phyloP scores from a whole-genome alignment of 2,797 vertebrate genomes.

The Scomberomorus guttatus region DNA sequence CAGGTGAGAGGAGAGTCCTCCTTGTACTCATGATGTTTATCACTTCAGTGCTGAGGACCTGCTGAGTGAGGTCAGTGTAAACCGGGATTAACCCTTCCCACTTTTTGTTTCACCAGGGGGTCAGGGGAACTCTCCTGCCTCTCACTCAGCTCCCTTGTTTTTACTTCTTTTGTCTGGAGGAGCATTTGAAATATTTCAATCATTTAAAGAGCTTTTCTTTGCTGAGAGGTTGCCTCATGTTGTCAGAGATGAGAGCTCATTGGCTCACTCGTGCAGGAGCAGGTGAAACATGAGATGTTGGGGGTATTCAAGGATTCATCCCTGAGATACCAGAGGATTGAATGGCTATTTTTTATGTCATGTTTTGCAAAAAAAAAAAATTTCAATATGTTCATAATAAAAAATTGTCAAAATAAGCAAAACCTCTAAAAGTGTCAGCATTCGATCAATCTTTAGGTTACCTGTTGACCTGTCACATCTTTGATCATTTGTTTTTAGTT shows the following conservation, averaged over 20 bases:
- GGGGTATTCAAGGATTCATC: constrained; percentile 35
- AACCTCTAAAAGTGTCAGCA: background rate
- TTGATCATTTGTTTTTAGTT: background rate
- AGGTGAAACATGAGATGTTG: constrained; percentile 64
- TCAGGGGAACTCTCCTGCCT: constrained; percentile 49
- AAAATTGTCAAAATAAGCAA: background rate
- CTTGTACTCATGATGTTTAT: constrained; percentile 59
- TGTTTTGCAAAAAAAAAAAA: background rate
- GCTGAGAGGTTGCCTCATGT: constrained; percentile 16
- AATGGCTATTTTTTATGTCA: background rate
- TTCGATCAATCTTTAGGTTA: constrained; percentile 3
- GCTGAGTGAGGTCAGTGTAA: constrained; percentile 77
- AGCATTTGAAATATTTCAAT: constrained; percentile 76
- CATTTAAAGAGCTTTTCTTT: constrained; percentile 68
- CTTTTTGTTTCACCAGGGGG: constrained; percentile 77
- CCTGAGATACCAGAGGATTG: constrained; percentile 1
- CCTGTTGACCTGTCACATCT: background rate
- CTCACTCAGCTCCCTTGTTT: constrained; percentile 64
- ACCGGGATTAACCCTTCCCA: constrained; percentile 75
- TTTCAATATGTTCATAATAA: background rate
- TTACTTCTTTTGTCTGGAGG: constrained; percentile 67
- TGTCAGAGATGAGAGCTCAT: constrained; percentile 1
- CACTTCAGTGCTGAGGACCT: constrained; percentile 58
- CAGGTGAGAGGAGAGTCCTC: constrained; percentile 68
- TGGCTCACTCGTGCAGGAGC: constrained; percentile 25